Base-by-base conservation (phyloP, 2,888 invertebrate species). In the Pimpla rufipes region DNA sequence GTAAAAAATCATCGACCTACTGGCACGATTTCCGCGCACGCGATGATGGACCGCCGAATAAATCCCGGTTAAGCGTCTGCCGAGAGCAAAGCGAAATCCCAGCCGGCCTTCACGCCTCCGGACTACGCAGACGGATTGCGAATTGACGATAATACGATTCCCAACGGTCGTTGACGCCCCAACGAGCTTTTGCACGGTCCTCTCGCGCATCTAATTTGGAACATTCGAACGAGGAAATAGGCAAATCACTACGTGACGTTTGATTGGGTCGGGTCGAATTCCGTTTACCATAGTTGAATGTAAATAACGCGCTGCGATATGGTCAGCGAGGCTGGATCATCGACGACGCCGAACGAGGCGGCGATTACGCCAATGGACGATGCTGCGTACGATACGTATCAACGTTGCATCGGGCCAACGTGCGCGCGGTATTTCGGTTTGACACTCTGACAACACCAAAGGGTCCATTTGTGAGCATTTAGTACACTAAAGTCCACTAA, bases 361-460 rank as follows among this genome's bases (percentile, higher is more conserved):
- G 35, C 29, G 70, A 2, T 70, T 81, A 85, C 83, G 82, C 80
- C 79, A 80, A 81, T 78, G 84, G 37, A 59, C 52, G 50, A 66
- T 67, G 37, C 70, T 57, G 18, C 52, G 71, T 50, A 79, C 74
- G 78, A 85, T 75, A 79, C 78, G 81, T 84, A 85, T 85, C 84
- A 64, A 81, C 83, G 84, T 84, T 85, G 81, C 83, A 85, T 84
- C 84, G 67, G 79, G 57, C 50, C 67, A 57, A 40, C 59, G 77
- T 29, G 29, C 29, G 29, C 29, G 2, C 29, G 29, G 29, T 29
- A 18, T 35, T 23, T 64, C 45, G 29, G 62, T 55, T 45, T 67
- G 62, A 64, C n/a, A n/a, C n/a, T n/a, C n/a, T n/a, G n/a, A n/a
- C n/a, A n/a, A n/a, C n/a, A n/a, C n/a, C n/a, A n/a, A n/a, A n/a